Percentiles rank a stretch among this genome's conserved stretches.
These are phyloP conservation scores for Aricia agestis DNA, from an alignment of 1,140 invertebrate species.

Conservation along the genomic window DNA sequence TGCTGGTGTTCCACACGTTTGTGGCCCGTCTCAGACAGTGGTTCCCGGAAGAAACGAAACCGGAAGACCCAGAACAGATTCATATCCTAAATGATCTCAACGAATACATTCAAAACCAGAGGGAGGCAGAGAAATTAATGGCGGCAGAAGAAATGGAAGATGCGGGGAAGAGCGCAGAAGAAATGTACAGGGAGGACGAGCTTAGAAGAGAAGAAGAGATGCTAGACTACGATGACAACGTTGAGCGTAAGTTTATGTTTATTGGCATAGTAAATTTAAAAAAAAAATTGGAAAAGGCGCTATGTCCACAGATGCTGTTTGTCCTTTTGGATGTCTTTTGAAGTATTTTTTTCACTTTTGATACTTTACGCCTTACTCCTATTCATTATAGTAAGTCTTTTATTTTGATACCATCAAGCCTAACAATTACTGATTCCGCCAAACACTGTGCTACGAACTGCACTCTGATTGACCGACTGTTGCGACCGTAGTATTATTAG, in stretches of 20 bases:
- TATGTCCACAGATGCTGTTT: no score
- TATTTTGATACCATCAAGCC: no score
- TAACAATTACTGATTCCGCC: no score
- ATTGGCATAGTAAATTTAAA: no score
- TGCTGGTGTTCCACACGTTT: conserved; percentile 82
- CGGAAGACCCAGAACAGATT: conserved; percentile 19
- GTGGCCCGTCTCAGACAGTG: conserved; percentile 76
- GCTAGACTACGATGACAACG: conserved; percentile 55
- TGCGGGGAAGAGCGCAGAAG: conserved; percentile 54
- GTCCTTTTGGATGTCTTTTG: no score
- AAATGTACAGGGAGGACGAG: conserved; percentile 77
- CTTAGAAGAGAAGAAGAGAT: conserved; percentile 49
- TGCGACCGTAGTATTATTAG: no score
- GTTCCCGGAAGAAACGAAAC: conserved; percentile 36
- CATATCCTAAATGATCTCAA: conserved; percentile 46
- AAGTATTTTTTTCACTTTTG: neutral
- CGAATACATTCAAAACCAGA: conserved; percentile 41
- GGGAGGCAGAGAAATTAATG: conserved; percentile 43
- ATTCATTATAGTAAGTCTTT: no score
- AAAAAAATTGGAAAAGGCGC: no score
- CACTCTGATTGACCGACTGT: no score
- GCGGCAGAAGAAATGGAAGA: conserved; percentile 41
- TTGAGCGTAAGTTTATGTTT: conserved; percentile 39
- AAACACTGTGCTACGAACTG: no score
- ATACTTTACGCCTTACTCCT: no score